Base-by-base conservation (phyloP, 2,888 invertebrate genomes). In the Ditylenchus weischeri region DNA sequence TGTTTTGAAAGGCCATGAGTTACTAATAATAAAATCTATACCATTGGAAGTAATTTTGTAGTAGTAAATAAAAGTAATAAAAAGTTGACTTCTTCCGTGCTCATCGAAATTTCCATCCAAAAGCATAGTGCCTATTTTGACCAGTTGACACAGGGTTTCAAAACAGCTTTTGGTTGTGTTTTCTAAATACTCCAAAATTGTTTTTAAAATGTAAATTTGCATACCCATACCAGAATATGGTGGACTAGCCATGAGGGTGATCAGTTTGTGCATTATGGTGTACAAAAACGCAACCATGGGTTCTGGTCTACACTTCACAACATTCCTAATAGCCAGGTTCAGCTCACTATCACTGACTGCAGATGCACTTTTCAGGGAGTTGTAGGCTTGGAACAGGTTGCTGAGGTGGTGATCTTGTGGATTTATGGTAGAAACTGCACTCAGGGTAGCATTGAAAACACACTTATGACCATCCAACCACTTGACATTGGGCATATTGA, bases 401-500 rank as follows among this genome's bases (percentile, higher is more conserved):
- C 48, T 74, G 36, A 74, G 54, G 36, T 71, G 65, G 11, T 73
- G 64, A 23, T 78, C 77, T 71, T 90, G 86, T 0, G 93, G 90
- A 83, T 95, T 93, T 35, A 94, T 89, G 1, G 93, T 92, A 0
- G 93, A 91, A 21, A 89, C 88, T 0, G 92, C 89, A 76, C 90
- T 90, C 3, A 95, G 85, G 13, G 88, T 86, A 18, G 95, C 88
- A 36, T 88, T 89, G 84, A 96, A 93, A 11, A 94, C 88, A 0
- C 91, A 90, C 81, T 91, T 90, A 84, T 95, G 95, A 84, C 91
- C 93, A 84, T 96, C 95, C 18, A 96, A 88, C 95, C 95, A 96
- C 83, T 92, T 89, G 51, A 92, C 92, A 48, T 92, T 92, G 0
- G 94, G 93, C 62, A 94, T 86, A 80, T 89, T 89, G 21, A 93